Evolutionary conservation across 2,113 vertebrate species (phyloP), one percentile per base, ranked within the genome.

Genomic region (Spheniscus mendiculus): DNA sequence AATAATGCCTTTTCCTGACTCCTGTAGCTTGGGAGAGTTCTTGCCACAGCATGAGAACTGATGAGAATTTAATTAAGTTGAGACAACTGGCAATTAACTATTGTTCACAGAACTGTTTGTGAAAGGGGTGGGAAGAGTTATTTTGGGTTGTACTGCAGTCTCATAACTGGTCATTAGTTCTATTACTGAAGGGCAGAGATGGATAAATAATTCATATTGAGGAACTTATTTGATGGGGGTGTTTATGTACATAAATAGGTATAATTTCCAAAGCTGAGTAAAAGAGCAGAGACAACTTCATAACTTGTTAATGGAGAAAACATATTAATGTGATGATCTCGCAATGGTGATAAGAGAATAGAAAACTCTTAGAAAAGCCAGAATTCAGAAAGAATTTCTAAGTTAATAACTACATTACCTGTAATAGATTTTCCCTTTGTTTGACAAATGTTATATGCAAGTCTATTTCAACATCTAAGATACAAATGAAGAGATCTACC

Each of bases 71-170:
- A 84, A 78, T 94, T 73, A 91, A 63, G 23, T 36, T 72, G 27
- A 91, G 85, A 91, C 49, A 95, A 96, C 56, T 81, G 87, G 91
- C 70, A 94, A 95, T 86, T 89, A 96, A 83, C 90, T 97, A 89
- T 93, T 98, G 88, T 89, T 96, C 92, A 96, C 27, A 29, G 78
- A 87, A 90, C 74, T 89, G 67, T 79, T 90, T 93, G 63, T 85
- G 95, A 89, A 65, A 95, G n/a, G 27, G 78, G 83, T 89, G 32
- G 73, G 83, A 96, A 91, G 93, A 97, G 94, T 89, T 98, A 97
- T 97, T 98, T 97, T 96, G 96, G 93, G 86, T 93, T 96, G 63
- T 70, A 83, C 52, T 72, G 49, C 63, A 86, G 95, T 96, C 97
- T 98, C 95, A 93, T 96, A 97, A 96, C 77, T 89, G 52, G 71